A percentile compares a stretch with the other conserved stretches of the same genome.
phyloP scores from a whole-genome alignment of 2,888 invertebrate species.

The Elegia similella region DNA sequence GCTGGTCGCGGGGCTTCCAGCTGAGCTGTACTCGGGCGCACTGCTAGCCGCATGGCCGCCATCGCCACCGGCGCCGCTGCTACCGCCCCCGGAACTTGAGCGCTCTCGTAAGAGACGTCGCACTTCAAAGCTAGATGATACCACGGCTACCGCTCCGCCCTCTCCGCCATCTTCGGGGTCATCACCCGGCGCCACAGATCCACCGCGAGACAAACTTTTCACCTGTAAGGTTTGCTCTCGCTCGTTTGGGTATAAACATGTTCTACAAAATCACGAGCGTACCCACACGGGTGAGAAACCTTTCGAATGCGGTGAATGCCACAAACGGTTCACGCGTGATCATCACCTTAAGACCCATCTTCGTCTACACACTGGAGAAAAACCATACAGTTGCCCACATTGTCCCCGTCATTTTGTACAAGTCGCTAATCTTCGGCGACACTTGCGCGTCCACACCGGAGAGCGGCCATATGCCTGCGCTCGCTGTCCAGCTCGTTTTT shows the following conservation, averaged over 20 bases:
- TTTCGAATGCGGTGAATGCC: conserved; percentile 94
- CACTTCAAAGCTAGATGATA: conserved; percentile 70
- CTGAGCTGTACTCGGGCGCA: conserved; percentile 84
- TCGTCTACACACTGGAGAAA: conserved; percentile 95
- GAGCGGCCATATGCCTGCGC: conserved; percentile 95
- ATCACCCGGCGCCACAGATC: conserved; percentile 72
- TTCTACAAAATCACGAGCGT: conserved; percentile 95
- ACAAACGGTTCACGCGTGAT: conserved; percentile 95
- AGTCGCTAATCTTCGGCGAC: conserved; percentile 94
- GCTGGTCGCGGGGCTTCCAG: conserved; percentile 81
- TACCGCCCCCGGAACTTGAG: conserved; percentile 69
- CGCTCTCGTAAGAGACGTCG: conserved; percentile 74
- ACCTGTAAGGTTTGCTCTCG: conserved; percentile 93
- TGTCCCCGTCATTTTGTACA: conserved; percentile 96
- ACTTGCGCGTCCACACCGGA: conserved; percentile 94
- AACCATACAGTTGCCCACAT: conserved; percentile 95
- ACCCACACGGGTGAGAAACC: conserved; percentile 98
- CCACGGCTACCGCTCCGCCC: conserved; percentile 52
- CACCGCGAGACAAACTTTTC: conserved; percentile 90
- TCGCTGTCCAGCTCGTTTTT: conserved; percentile 92
- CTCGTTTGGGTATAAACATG: conserved; percentile 96
- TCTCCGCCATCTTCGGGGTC: conserved; percentile 76
- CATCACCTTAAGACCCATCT: conserved; percentile 97
- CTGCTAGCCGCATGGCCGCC: conserved; percentile 81
- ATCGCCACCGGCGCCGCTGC: conserved; percentile 80